Evolutionary conservation across 2,113 vertebrate species (phyloP).

Genomic region (Pandion haliaetus): DNA sequence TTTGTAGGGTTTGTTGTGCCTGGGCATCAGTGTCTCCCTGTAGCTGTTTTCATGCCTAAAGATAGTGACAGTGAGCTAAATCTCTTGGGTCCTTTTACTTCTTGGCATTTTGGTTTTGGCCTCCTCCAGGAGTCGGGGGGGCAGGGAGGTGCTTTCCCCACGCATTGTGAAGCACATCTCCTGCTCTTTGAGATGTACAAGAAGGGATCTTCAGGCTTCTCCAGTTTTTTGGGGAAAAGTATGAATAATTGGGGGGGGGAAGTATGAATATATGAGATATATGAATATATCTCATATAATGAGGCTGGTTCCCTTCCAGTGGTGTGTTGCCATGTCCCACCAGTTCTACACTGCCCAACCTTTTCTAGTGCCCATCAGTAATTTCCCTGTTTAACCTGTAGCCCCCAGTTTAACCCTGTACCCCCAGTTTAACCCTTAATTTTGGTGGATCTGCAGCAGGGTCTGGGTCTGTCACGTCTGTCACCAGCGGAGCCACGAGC

Average conservation of each 20-base stretch:
- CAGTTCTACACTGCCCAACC: not conserved
- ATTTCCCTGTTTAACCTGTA: not conserved
- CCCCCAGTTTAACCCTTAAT: not conserved
- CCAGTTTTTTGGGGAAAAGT: not conserved
- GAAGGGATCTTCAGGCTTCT: not conserved
- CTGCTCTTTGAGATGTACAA: not conserved
- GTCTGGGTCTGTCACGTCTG: not conserved
- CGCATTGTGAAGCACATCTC: accelerated
- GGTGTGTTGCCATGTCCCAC: not conserved
- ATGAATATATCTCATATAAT: not conserved
- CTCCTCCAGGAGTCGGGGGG: not conserved
- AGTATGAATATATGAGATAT: not conserved
- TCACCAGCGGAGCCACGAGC: not conserved
- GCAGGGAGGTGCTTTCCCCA: not conserved
- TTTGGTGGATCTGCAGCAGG: not conserved
- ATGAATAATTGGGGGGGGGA: not conserved
- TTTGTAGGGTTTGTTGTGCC: not conserved
- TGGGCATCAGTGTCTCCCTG: not conserved
- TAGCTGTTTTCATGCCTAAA: not conserved
- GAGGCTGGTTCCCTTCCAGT: not conserved
- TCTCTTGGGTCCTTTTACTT: not conserved
- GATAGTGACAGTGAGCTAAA: not conserved
- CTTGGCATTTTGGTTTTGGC: not conserved
- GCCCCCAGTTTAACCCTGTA: not conserved
- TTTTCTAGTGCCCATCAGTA: not conserved